Percentiles rank a stretch among this genome's conserved stretches.
These are phyloP conservation scores for Crepidodera aurea DNA, from an alignment of 2,888 invertebrate genomes.

Conservation along the genomic window DNA sequence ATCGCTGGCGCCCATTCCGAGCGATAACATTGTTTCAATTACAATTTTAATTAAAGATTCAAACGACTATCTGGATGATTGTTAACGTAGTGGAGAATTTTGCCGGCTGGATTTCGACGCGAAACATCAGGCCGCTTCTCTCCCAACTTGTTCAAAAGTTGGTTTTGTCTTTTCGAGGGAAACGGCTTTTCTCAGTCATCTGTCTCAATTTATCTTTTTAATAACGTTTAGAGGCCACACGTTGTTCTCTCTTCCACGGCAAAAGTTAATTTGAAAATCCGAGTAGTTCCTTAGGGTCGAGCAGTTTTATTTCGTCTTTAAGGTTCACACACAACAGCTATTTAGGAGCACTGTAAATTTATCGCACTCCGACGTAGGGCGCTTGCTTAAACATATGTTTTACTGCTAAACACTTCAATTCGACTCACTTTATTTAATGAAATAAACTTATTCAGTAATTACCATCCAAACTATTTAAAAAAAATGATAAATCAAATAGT, in stretches of 20 bases:
- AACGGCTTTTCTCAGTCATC: constrained; percentile 26
- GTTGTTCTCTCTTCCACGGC: constrained; percentile 8
- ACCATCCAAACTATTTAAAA: too few species aligned
- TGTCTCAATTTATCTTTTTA: constrained; percentile 37
- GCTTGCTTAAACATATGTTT: too few species aligned
- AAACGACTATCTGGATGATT: constrained; percentile 33
- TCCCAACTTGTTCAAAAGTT: constrained; percentile 28
- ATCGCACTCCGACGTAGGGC: too few species aligned
- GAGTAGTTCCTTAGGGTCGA: not conserved
- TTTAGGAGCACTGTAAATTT: not conserved
- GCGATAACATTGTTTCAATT: constrained; percentile 36
- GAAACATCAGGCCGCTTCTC: constrained; percentile 7
- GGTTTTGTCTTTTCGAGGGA: constrained; percentile 24
- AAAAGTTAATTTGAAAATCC: constrained; percentile 31
- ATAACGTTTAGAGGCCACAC: constrained; percentile 31
- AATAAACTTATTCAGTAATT: too few species aligned
- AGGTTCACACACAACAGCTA: not conserved
- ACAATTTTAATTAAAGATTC: constrained; percentile 37
- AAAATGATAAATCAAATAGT: too few species aligned
- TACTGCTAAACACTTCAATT: too few species aligned
- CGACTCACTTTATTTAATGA: too few species aligned
- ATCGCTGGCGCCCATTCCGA: constrained; percentile 21
- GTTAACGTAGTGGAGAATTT: constrained; percentile 24
- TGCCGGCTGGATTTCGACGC: constrained; percentile 25
- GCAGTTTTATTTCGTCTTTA: constrained; percentile 2